Evolutionary conservation across 2,113 vertebrate genomes (phyloP).

Genomic region (Amazona guildingii): DNA sequence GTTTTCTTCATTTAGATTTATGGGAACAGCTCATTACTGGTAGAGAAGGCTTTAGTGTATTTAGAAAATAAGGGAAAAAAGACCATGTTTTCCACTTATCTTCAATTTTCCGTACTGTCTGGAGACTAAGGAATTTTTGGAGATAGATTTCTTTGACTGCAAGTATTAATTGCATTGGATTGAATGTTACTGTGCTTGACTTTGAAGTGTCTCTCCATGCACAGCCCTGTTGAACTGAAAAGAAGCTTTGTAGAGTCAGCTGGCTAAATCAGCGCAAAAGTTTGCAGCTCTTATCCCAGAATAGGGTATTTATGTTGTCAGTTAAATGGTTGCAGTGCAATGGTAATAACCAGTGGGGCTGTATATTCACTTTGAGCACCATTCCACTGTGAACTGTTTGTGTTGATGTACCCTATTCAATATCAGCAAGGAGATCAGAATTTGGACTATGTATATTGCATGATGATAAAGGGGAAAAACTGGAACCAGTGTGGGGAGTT

Average conservation of each 20-base stretch:
- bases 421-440: background rate
- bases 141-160: background rate
- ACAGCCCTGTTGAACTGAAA: background rate
- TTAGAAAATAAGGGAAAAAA: background rate
- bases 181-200: background rate
- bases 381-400: background rate
- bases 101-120: background rate
- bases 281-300: background rate
- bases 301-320: background rate
- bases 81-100: background rate
- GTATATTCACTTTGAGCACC: background rate
- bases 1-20: conserved; percentile 34
- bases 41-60: background rate
- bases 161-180: background rate
- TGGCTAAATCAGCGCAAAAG: background rate
- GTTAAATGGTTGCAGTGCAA: background rate
- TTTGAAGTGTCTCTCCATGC: background rate
- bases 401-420: background rate
- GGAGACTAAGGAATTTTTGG: background rate
- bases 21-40: background rate
- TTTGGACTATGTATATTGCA: background rate
- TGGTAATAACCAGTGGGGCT: background rate
- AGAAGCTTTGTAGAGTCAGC: background rate
- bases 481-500: background rate
- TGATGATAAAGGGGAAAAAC: background rate